Conservation (phyloP, 2,888 invertebrate genomes). For the Lasioglossum oenotherae region DNA sequence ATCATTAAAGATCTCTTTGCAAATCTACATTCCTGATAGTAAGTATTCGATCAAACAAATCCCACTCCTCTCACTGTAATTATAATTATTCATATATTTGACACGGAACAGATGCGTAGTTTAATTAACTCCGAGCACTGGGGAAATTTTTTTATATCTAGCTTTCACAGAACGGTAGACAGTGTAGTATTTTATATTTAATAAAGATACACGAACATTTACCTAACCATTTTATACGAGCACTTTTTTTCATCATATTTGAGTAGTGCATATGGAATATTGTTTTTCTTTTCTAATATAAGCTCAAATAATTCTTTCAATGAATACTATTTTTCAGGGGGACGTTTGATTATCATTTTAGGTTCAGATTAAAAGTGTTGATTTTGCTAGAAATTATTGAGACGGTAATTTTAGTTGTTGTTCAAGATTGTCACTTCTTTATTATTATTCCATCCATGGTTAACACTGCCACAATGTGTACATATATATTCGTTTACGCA, state of each 20-base stretch:
- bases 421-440: neutral
- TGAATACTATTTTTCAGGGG: neutral
- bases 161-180: no score
- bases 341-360: neutral
- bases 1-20: neutral
- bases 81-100: neutral
- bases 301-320: neutral
- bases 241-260: neutral
- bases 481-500: slow-evolving; percentile 21
- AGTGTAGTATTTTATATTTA: neutral
- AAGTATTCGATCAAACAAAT: neutral
- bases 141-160: neutral
- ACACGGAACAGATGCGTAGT: neutral
- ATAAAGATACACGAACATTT: neutral
- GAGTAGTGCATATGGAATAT: neutral
- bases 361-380: neutral
- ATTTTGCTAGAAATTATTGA: neutral
- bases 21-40: neutral
- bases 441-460: slow-evolving; percentile 1
- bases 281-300: neutral
- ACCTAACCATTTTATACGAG: neutral
- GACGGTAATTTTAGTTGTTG: neutral
- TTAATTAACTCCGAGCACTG: neutral
- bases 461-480: slow-evolving; percentile 37
- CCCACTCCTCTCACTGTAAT: neutral